Base-by-base conservation (phyloP, 2,888 invertebrate genomes). In the Podotricha telesiphe region DNA sequence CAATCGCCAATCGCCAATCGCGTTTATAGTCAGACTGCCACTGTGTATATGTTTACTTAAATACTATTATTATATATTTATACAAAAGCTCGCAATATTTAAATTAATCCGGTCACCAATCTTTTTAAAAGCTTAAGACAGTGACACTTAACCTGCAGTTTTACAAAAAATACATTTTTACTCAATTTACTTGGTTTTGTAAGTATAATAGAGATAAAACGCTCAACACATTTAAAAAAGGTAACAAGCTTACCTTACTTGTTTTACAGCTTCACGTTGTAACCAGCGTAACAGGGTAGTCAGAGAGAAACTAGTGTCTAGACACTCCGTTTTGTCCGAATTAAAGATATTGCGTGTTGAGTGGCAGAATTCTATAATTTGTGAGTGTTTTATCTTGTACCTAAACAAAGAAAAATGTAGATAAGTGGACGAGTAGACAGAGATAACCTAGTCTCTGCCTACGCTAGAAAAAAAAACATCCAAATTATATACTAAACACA, bases 121-220 rank as follows among this genome's bases (percentile, higher is more conserved):
- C 20, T 19, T 13, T 40, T 58, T 47, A 19, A 28, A 22, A 47
- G n/a, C 17, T 61, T 17, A 17, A 47, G 45, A n/a, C 28, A 28
- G 28, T 28, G 28, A 47, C 61, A 47, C 13, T 61, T 17, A 40
- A 28, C 19, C 56, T 40, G 19, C 15, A 8, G 47, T 47, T 61
- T 61, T 47, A 3, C 61, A 61, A 17, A 34, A 61, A 10, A 34
- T 61, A 22, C 47, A 61, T 61, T 47, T 58, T 61, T 47, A 47
- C n/a, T 28, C 11, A 45, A 61, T n/a, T n/a, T n/a, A n/a, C 22
- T 47, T 28, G 17, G 45, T 47, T 45, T 45, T 47, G 28, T 58
- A 40, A 8, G 7, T 61, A 47, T 17, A 47, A 61, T 61, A 61
- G 47, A 6, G 17, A 28, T 17, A 17, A 11, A 17, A 13, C 17